Percentiles rank a stretch among this genome's conserved stretches.
Conservation (phyloP, 2,888 invertebrate genomes). For the Eilema caniola region DNA sequence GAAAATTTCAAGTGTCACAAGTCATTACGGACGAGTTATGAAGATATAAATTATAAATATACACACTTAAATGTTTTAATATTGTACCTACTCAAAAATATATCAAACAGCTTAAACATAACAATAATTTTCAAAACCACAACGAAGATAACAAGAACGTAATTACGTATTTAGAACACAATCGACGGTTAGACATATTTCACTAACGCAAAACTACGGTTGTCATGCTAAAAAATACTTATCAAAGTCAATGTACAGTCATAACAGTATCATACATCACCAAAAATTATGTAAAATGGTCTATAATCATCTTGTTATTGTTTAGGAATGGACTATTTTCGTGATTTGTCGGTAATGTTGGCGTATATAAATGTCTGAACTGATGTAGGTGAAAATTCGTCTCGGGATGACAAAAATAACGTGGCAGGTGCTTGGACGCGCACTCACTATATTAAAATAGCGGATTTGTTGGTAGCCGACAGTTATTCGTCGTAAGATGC, state of each 20-base stretch:
- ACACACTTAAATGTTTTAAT: not conserved
- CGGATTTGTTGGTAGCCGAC: conserved; percentile 68
- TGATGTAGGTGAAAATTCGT: conserved; percentile 72
- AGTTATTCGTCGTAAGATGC: conserved; percentile 71
- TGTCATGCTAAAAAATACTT: conserved; percentile 70
- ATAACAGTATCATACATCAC: conserved; percentile 76
- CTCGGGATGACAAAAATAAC: conserved; percentile 75
- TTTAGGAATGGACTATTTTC: conserved; percentile 78
- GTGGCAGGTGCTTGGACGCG: conserved; percentile 69
- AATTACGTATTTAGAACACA: conserved; percentile 58
- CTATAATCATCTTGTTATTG: conserved; percentile 84
- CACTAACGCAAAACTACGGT: conserved; percentile 63
- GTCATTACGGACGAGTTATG: too few species aligned
- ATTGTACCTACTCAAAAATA: not conserved
- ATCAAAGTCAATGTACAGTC: conserved; percentile 72
- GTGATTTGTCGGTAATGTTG: conserved; percentile 81
- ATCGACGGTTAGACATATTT: conserved; percentile 68
- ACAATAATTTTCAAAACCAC: conserved; percentile 7
- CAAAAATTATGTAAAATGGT: conserved; percentile 77
- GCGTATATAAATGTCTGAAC: conserved; percentile 77
- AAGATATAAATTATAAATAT: conserved; percentile 2
- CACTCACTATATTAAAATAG: conserved; percentile 73
- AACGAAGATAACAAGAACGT: conserved; percentile 45
- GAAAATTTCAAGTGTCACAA: not conserved
- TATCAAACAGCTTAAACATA: not conserved